Base-by-base conservation (phyloP, 1,140 invertebrate species). In the Kradibia gibbosae region DNA sequence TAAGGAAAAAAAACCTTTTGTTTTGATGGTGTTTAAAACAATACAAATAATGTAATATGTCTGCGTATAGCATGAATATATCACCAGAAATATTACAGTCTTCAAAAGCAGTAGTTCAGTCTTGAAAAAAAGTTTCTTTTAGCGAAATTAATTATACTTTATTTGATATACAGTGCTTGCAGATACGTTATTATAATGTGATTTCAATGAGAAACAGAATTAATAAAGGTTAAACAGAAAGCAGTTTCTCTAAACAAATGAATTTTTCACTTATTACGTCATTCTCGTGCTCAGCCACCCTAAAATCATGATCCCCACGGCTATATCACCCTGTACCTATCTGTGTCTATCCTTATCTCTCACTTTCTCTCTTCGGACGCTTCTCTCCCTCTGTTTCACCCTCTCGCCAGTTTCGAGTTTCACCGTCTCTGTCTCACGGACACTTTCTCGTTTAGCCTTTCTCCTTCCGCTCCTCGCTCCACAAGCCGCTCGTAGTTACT, bases 181-280 rank as follows among this genome's bases (percentile, higher is more conserved):
- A n/a, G n/a, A 48, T 57, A 55, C 28, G 55, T 74, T 7, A 31
- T 55, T 22, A 53, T 53, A 34, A 78, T 50, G 71, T 36, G 34
- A 60, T 60, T 25, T 28, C 50, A 17, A 36, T 53, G 42, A 65
- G 55, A 80, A 80, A 65, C 20, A 80, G 57, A 39, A 67, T 80
- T 74, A 80, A 80, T 80, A 62, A 74, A 65, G 62, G 60, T 39
- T 70, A 22, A 53, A 39, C 70, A 70, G 28, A 78, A 78, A 78
- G 62, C 77, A 55, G 65, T 71, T 60, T 39, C 36, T 36, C 50
- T 60, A 60, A 70, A 67, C 73, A 76, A 81, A 81, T 74, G 80
- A 76, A 76, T 81, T 76, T 80, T 76, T 76, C 73, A 81, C 80
- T 81, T 81, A 81, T 81, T 81, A 81, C 80, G 80, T 81, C 80